Evolutionary conservation across 2,797 vertebrate genomes (phyloP), one percentile per base, ranked within the genome.

Genomic region (Amniataba percoides): DNA sequence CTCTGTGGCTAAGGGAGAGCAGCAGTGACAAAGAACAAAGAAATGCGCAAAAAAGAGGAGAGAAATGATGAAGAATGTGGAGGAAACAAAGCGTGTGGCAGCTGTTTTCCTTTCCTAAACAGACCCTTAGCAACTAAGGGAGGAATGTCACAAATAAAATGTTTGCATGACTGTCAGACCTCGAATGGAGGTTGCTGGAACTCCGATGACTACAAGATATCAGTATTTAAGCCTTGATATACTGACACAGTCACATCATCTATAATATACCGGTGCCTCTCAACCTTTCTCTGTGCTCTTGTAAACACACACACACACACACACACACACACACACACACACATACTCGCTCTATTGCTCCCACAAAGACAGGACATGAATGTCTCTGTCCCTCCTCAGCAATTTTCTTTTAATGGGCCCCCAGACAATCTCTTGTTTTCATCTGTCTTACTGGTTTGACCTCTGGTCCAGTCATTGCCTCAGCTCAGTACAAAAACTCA

Each of bases 351-450:
- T 56, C 52, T 45, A 43, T 65, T 68, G 42, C 64, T 81, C 71
- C 23, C 66, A 76, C 71, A 76, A 59, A 77, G 81, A 57, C 84
- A 81, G 71, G 69, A 73, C 87, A 71, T 80, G 31, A 77, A 81
- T 66, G 77, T 84, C 59, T 87, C 77, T 73, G 58, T 82, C 81
- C 81, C 82, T 87, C 77, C 60, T 86, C 65, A 27, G 68, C 79
- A 86, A 88, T 93, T 83, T 86, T 90, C 85, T 71, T 87, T 86
- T 94, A 92, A 93, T 91, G 81, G 91, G 72, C 79, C 89, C 83
- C 88, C 83, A 85, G 90, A 92, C 86, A 90, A 89, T 93, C 88
- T 91, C 81, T 85, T 89, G 89, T 93, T 93, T 92, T 93, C 84
- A 88, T 92, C 86, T 76, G 82, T 92, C 86, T 89, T 82, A 85